phyloP scores from a whole-genome alignment of 1,140 invertebrate genomes.

The Leptinotarsa lineolata region DNA sequence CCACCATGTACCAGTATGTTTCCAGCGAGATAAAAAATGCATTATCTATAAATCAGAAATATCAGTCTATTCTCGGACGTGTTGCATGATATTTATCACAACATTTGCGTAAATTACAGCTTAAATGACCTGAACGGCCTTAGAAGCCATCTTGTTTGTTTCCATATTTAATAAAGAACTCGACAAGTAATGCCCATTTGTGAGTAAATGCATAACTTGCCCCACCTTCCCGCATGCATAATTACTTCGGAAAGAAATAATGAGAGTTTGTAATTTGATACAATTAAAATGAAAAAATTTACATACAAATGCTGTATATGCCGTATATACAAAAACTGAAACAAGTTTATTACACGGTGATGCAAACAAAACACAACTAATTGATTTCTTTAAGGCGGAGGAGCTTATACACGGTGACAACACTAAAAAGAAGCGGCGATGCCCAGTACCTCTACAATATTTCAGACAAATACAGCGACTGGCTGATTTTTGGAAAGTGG shows the following conservation, averaged over 20 bases:
- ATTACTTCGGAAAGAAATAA: background rate
- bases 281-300: background rate
- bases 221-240: background rate
- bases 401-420: no score
- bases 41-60: conserved; percentile 1
- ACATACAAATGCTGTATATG: conserved; percentile 8
- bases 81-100: background rate
- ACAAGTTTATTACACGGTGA: background rate
- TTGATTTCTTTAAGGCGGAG: background rate
- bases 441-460: no score
- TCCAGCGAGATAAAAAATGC: background rate
- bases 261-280: conserved; percentile 8
- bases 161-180: conserved; percentile 9
- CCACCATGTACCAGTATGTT: background rate
- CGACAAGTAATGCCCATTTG: conserved; percentile 2
- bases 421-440: no score
- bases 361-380: background rate
- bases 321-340: background rate
- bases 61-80: background rate
- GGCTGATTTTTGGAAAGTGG: no score
- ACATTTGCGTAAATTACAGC: background rate
- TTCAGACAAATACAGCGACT: no score
- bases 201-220: conserved; percentile 2
- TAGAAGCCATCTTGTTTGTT: background rate
- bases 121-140: conserved; percentile 4